These are phyloP conservation scores for Pseudorectes ferrugineus DNA, from an alignment of 2,113 vertebrate genomes.

Conservation along the genomic window DNA sequence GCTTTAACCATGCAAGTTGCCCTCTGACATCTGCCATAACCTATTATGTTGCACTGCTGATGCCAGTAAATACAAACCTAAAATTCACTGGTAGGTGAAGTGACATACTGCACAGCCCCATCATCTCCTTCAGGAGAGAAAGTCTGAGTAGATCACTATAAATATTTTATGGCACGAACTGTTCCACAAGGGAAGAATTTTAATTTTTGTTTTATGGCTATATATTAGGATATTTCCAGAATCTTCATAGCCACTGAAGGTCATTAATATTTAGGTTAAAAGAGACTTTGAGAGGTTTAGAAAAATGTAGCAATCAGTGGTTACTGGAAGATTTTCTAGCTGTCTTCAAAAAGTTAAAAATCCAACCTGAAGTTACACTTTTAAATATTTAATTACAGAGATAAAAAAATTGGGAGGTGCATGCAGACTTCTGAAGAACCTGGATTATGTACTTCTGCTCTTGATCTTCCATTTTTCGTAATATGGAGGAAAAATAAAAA, in stretches of 20 bases:
- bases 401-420: not conserved
- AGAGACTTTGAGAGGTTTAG: not conserved
- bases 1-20: not conserved
- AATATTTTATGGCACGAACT: not conserved
- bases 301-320: not conserved
- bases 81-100: slow-evolving; percentile 16
- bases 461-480: not conserved
- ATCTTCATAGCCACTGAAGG: not conserved
- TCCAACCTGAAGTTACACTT: not conserved
- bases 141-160: not conserved
- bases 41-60: not conserved
- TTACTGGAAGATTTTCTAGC: not conserved
- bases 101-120: not conserved
- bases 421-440: not conserved
- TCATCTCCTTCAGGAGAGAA: not conserved
- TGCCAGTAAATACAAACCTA: not conserved
- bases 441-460: not conserved
- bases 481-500: not conserved
- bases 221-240: not conserved
- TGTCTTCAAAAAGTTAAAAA: not conserved
- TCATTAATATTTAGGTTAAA: not conserved
- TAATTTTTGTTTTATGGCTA: not conserved
- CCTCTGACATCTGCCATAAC: slow-evolving; percentile 15
- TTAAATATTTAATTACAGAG: not conserved
- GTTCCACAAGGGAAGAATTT: not conserved